A percentile compares a stretch with the other conserved stretches of the same genome.
phyloP scores from a whole-genome alignment of 2,888 invertebrate species.

The Dolichopus griseipennis region DNA sequence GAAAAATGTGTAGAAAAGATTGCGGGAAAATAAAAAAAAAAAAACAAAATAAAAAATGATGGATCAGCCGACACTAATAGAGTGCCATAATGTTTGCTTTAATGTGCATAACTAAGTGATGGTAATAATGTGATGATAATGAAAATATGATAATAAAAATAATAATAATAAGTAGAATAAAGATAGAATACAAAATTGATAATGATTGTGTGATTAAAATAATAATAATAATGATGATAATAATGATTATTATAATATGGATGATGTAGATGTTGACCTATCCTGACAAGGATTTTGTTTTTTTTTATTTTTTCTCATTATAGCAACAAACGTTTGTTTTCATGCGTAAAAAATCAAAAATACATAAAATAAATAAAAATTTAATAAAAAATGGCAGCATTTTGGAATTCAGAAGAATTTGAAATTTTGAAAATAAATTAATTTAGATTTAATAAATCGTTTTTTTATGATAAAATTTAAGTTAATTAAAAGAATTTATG shows the following conservation, averaged over 20 bases:
- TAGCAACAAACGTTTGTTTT: no score
- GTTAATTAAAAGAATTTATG: no score
- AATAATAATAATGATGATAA: not conserved
- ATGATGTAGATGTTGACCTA: not conserved
- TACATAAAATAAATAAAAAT: no score
- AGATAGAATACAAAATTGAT: not conserved
- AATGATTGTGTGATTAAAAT: not conserved
- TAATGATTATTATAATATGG: no score
- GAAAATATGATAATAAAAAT: not conserved
- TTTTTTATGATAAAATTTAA: no score
- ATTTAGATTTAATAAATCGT: no score
- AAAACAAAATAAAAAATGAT: not conserved
- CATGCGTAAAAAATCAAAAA: no score
- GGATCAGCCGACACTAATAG: slow-evolving; percentile 6
- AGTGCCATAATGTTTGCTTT: slow-evolving; percentile 6
- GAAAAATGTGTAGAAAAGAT: not conserved
- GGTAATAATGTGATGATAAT: slow-evolving; percentile 1
- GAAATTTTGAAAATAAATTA: no score
- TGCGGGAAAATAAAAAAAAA: not conserved
- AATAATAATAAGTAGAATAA: not conserved
- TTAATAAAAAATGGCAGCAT: no score
- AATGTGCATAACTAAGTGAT: slow-evolving; percentile 1
- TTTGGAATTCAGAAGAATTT: no score
- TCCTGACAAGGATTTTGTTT: not conserved
- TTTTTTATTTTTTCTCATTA: no score